These are phyloP conservation scores for Peromyscus attwateri DNA, from an alignment of 2,797 vertebrate species.

Conservation along the genomic window DNA sequence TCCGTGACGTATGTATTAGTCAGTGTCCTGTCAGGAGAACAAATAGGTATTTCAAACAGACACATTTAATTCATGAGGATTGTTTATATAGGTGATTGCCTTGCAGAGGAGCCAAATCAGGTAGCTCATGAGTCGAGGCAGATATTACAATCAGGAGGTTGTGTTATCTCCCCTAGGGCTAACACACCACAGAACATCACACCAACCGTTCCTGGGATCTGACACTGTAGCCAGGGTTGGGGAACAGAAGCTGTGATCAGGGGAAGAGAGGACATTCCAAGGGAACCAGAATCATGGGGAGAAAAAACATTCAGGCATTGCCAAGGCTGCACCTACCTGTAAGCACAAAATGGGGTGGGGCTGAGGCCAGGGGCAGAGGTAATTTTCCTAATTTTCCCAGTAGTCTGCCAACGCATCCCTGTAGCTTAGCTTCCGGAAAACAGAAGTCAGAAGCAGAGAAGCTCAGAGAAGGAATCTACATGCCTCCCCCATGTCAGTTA, in stretches of 20 bases:
- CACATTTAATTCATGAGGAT: constrained; percentile 64
- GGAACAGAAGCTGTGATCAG: neutral
- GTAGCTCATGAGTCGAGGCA: constrained; percentile 17
- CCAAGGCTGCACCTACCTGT: neutral
- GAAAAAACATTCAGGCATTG: neutral
- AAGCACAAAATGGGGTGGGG: too few relatives aligned
- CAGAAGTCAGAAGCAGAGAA: neutral
- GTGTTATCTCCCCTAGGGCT: neutral
- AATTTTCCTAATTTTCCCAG: neutral
- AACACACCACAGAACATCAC: neutral
- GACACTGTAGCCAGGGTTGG: neutral
- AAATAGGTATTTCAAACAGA: constrained; percentile 57
- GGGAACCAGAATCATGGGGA: neutral
- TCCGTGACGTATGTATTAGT: constrained; percentile 54
- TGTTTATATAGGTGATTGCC: constrained; percentile 74
- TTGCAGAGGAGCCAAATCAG: constrained; percentile 46
- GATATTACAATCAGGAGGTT: constrained; percentile 46
- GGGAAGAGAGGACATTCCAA: neutral
- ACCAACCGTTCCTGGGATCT: neutral
- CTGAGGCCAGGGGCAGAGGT: too few relatives aligned
- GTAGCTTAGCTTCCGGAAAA: neutral
- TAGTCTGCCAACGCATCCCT: neutral
- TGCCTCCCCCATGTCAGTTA: too few relatives aligned
- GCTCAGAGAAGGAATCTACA: neutral
- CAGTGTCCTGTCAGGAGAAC: constrained; percentile 60